Percentiles rank a stretch among this genome's conserved stretches.
These are phyloP conservation scores for Semicossyphus pulcher DNA, from an alignment of 2,113 vertebrate genomes.

Conservation along the genomic window DNA sequence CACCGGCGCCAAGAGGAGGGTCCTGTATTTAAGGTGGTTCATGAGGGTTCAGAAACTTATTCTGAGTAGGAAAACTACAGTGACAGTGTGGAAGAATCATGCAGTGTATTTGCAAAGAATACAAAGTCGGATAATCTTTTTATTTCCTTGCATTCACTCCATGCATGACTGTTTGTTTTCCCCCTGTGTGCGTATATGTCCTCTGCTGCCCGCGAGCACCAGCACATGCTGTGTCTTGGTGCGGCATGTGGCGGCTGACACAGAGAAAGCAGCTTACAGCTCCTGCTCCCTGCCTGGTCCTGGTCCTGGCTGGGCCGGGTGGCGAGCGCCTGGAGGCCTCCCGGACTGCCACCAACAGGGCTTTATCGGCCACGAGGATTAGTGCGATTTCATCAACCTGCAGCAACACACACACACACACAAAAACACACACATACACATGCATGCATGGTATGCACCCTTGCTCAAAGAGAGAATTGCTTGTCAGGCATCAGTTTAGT, in stretches of 20 bases:
- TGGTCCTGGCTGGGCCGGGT: slow-evolving; percentile 46
- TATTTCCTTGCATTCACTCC: background rate
- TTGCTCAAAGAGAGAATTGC: background rate
- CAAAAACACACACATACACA: slow-evolving; percentile 26
- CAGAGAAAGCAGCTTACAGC: slow-evolving; percentile 80
- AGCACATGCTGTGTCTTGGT: slow-evolving; percentile 66
- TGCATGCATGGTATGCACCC: slow-evolving; percentile 41
- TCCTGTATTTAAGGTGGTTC: slow-evolving; percentile 80
- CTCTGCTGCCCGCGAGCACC: slow-evolving; percentile 5
- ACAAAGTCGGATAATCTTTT: background rate
- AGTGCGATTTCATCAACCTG: slow-evolving; percentile 67
- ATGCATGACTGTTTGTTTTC: slow-evolving; percentile 9
- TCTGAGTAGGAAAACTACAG: background rate
- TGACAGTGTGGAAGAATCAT: background rate
- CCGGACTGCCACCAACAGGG: slow-evolving; percentile 73
- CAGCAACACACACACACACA: slow-evolving; percentile 38
- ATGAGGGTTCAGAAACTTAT: background rate
- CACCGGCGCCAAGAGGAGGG: slow-evolving; percentile 47
- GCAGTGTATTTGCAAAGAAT: background rate
- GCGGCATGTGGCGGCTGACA: slow-evolving; percentile 76
- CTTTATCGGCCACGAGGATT: slow-evolving; percentile 74
- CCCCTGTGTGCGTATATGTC: slow-evolving; percentile 10
- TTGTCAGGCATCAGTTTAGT: background rate
- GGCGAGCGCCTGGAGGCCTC: slow-evolving; percentile 68
- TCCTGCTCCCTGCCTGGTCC: slow-evolving; percentile 63